Evolutionary conservation across 2,888 invertebrate species (phyloP).

Genomic region (Philhelius pedissequus): DNA sequence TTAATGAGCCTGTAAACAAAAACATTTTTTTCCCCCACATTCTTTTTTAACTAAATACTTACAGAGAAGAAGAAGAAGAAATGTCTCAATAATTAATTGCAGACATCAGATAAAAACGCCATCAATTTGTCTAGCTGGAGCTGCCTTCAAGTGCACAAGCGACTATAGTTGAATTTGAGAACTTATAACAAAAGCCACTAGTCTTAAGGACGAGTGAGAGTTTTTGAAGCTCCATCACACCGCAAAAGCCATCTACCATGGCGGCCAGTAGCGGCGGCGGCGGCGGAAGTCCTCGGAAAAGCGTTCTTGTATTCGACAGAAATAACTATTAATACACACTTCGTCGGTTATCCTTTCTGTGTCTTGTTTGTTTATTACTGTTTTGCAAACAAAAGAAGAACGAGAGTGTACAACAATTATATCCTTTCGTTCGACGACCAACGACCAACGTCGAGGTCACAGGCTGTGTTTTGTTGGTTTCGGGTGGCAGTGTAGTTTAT

Average conservation of each 20-base stretch:
- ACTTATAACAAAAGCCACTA: constrained; percentile 54
- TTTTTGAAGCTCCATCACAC: background rate
- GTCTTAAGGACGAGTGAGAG: background rate
- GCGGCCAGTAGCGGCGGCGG: too few species aligned
- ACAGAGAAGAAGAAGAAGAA: background rate
- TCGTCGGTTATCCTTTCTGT: constrained; percentile 65
- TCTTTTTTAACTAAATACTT: background rate
- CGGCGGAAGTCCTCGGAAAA: background rate
- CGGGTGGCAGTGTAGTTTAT: constrained; percentile 33
- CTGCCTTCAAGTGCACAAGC: constrained; percentile 68
- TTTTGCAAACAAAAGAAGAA: constrained; percentile 55
- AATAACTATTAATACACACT: constrained; percentile 67
- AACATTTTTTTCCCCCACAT: background rate
- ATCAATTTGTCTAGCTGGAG: constrained; percentile 69
- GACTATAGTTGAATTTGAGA: constrained; percentile 7
- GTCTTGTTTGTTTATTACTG: constrained; percentile 66
- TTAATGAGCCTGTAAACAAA: constrained; percentile 42
- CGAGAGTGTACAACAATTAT: constrained; percentile 53
- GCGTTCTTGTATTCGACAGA: constrained; percentile 54
- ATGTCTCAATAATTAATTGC: constrained; percentile 78
- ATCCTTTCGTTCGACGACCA: constrained; percentile 27
- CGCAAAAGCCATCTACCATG: background rate
- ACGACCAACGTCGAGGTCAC: background rate
- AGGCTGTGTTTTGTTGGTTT: constrained; percentile 2
- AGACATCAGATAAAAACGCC: constrained; percentile 76